phyloP scores from a whole-genome alignment of 2,113 vertebrate species.

The Pelecanus crispus region DNA sequence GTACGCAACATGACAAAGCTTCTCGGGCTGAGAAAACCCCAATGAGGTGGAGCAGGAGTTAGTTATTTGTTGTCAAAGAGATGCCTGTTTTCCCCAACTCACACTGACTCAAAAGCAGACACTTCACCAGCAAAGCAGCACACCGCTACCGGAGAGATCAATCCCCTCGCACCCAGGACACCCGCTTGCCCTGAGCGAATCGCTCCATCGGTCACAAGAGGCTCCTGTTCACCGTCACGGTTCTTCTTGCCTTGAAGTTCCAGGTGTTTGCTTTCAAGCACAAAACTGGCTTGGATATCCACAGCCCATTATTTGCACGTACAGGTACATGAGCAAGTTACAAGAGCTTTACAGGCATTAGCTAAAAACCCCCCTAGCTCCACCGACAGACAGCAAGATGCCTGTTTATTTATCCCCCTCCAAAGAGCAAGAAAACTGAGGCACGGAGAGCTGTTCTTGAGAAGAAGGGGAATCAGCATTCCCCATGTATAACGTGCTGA shows the following conservation, averaged over 20 bases:
- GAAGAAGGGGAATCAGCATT: not conserved
- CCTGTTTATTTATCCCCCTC: not conserved
- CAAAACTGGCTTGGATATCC: not conserved
- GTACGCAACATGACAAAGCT: not conserved
- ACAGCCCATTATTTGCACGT: not conserved
- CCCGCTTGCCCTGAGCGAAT: not conserved
- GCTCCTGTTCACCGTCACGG: not conserved
- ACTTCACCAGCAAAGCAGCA: not conserved
- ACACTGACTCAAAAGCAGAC: not conserved
- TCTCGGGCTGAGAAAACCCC: not conserved
- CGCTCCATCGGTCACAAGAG: not conserved
- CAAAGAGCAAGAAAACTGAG: not conserved
- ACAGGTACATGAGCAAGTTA: not conserved
- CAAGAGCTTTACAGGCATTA: not conserved
- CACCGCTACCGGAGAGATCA: not conserved
- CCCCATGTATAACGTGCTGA: accelerated
- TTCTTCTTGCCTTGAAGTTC: not conserved
- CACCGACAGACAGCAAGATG: not conserved
- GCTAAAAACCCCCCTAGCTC: not conserved
- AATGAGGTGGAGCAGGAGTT: not conserved
- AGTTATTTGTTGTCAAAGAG: constrained; percentile 2
- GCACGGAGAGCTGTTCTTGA: not conserved
- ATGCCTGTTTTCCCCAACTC: not conserved
- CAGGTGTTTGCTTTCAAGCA: not conserved
- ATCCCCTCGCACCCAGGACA: not conserved